These are phyloP conservation scores for Mirounga angustirostris DNA, from an alignment of 2,113 vertebrate species.

Conservation along the genomic window DNA sequence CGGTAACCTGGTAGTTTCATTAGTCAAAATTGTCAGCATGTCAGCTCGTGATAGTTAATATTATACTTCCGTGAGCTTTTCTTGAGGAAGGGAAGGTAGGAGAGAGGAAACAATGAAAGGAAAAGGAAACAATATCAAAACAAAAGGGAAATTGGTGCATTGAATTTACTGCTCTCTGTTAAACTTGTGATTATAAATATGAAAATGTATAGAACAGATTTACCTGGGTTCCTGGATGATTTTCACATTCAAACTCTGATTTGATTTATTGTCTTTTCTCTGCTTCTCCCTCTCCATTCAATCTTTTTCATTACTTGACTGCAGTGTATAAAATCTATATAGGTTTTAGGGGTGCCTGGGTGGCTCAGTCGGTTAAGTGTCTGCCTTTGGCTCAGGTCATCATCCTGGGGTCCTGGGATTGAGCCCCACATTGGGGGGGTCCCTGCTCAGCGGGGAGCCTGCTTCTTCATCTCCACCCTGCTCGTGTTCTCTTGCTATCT, in stretches of 20 bases:
- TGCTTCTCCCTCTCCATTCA: background rate
- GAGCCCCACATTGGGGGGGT: background rate
- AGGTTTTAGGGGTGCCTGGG: background rate
- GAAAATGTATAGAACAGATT: background rate
- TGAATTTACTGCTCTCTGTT: background rate
- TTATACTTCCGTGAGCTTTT: background rate
- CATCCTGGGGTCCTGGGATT: background rate
- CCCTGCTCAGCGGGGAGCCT: background rate
- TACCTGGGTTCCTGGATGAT: background rate
- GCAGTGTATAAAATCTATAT: background rate
- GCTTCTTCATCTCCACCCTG: no score
- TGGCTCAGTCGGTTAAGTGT: background rate
- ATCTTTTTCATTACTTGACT: background rate
- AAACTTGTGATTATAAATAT: background rate
- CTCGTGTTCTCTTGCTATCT: background rate
- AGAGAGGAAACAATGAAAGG: background rate
- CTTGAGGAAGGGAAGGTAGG: background rate
- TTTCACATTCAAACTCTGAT: background rate
- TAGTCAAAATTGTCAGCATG: background rate
- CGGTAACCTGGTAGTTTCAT: background rate
- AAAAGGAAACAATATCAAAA: background rate
- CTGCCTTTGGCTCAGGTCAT: background rate
- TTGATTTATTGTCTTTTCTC: background rate
- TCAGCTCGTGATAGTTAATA: background rate
- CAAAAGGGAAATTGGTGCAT: background rate